Evolutionary conservation across 2,113 vertebrate genomes (phyloP).

Genomic region (Chiloscyllium plagiosum): DNA sequence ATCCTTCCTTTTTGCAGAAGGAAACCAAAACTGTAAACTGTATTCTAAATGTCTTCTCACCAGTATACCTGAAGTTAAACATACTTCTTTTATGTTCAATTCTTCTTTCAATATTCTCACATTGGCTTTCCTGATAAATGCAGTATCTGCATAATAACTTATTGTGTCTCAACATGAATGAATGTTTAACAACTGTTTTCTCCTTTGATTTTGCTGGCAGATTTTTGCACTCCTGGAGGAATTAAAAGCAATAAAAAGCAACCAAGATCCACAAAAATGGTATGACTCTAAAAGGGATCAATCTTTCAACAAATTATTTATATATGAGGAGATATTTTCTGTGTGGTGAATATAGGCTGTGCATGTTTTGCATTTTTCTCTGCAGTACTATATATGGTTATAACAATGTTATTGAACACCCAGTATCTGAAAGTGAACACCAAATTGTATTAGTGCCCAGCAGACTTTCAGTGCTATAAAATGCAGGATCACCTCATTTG

Average conservation of each 20-base stretch:
- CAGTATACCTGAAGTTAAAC: too few species aligned
- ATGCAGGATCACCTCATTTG: background rate
- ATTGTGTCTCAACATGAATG: too few species aligned
- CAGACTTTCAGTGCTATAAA: background rate
- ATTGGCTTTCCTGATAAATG: too few species aligned
- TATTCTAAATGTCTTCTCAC: too few species aligned
- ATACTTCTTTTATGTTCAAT: too few species aligned
- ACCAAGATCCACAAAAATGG: constrained; percentile 70
- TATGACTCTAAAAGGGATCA: constrained; percentile 44
- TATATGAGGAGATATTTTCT: background rate
- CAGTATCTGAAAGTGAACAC: background rate
- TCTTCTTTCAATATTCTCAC: too few species aligned
- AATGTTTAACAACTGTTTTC: constrained; percentile 3
- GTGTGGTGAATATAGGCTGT: background rate
- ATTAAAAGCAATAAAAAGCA: constrained; percentile 62
- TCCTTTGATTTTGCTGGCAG: constrained; percentile 49
- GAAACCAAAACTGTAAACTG: too few species aligned
- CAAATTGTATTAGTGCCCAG: background rate
- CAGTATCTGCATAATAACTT: too few species aligned
- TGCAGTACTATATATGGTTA: background rate
- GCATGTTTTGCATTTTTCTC: background rate
- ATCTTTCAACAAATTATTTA: background rate
- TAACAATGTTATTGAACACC: background rate
- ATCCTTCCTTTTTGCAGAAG: too few species aligned
- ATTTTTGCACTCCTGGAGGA: constrained; percentile 71